phyloP scores from a whole-genome alignment of 2,888 invertebrate species.

The Hypena proboscidalis region DNA sequence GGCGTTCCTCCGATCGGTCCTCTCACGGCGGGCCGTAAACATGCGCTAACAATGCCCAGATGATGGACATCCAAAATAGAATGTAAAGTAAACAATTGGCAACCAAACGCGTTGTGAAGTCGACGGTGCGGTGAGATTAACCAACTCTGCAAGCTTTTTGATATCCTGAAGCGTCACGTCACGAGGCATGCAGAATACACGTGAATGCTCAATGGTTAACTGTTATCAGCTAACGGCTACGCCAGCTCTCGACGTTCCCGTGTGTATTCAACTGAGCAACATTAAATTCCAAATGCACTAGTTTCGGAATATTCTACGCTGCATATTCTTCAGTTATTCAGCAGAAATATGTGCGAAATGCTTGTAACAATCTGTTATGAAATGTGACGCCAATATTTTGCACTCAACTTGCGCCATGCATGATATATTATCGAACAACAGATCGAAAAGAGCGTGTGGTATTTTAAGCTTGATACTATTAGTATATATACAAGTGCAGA shows the following conservation, averaged over 20 bases:
- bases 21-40: constrained; percentile 64
- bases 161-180: constrained; percentile 52
- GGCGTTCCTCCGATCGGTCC: constrained; percentile 53
- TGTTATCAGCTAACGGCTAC: constrained; percentile 38
- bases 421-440: no score
- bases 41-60: constrained; percentile 81
- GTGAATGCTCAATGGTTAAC: constrained; percentile 36
- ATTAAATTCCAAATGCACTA: constrained; percentile 28
- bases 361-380: no score
- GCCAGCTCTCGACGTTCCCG: constrained; percentile 14
- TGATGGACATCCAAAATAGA: constrained; percentile 84
- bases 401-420: no score
- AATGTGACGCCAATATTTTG: no score
- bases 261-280: constrained; percentile 15
- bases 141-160: constrained; percentile 61
- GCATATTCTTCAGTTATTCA: neutral
- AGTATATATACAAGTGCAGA: no score
- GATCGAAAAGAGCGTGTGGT: no score
- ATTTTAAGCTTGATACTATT: no score
- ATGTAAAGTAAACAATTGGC: constrained; percentile 78
- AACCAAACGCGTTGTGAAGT: constrained; percentile 75
- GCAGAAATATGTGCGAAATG: no score
- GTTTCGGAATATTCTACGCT: neutral
- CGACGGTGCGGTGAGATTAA: constrained; percentile 68
- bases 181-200: constrained; percentile 48